Evolutionary conservation across 2,113 vertebrate genomes (phyloP), one percentile per base, ranked within the genome.

Genomic region (Pipa parva): DNA sequence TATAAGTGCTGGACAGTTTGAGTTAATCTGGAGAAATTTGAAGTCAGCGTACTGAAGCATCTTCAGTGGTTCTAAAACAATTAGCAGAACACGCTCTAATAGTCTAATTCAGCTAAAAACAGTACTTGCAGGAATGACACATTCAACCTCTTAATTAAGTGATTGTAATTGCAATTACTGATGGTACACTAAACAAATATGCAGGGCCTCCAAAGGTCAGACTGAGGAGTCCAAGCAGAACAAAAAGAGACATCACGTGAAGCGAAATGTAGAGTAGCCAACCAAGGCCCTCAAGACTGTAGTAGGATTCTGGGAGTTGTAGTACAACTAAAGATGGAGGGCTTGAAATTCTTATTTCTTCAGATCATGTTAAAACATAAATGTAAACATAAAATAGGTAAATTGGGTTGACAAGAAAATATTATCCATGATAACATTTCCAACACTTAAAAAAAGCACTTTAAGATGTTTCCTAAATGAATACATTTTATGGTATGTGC

Each of bases 181-280:
- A 70, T 70, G 66, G 66, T 70, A 70, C 66, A 70, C 58, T 70
- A 70, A 70, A 70, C 66, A 70, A 70, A 70, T 70, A 70, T 70
- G 29, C 58, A 61, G 58, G n/a, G 66, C 49, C 66, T 70, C 18
- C 66, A 58, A 22, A 45, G 66, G 66, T 70, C 58, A 42, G 9
- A 24, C 56, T 59, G 46, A 28, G 50, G 64, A 59, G 63, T 70
- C 33, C 46, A 70, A 54, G 49, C 59, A 27, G 66, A 45, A 52
- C 48, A 58, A 52, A 49, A 7, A 24, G n/a, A 29, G 15, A 20
- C 12, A 56, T 20, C 28, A 3, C 31, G 17, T 56, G 52, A 31
- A 56, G 9, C 27, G 13, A 36, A 36, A 56, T 13, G 26, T 31
- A 56, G 28, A 7, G 7, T 20, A 28, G 15, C 13, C 27, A 36